Base-by-base conservation (phyloP, 2,888 invertebrate species). In the Phortica okadai region DNA sequence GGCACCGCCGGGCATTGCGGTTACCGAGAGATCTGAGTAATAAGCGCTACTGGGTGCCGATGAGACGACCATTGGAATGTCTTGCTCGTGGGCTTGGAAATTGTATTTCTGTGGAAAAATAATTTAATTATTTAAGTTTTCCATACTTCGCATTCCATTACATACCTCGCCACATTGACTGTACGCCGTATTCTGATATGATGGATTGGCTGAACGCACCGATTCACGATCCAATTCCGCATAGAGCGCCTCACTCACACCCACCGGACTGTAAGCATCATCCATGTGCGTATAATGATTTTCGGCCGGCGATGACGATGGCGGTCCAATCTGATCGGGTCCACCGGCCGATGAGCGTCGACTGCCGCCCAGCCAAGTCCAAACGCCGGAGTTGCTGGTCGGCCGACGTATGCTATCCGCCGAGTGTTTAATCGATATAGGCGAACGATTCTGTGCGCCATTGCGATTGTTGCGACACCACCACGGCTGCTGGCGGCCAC, bases 211-310 rank as follows among this genome's bases (percentile, higher is more conserved):
- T 33, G 91, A 91, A 74, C 92, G 89, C 78, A 92, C 91, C 44
- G 92, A 90, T 88, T 94, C 94, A 69, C 94, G 92, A 89, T 95
- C 95, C 82, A 95, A 90, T 90, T 95, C 95, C 7, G 95, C 95
- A 88, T 95, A 95, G 16, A 95, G 92, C 0, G 95, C 95, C 87
- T 94, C 94, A 85, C 94, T 94, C 5, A 91, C 90, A 11, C 92
- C 93, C 21, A 92, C 93, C 81, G 92, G 92, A 88, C 93, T 92
- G 83, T 93, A 93, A 14, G 93, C 93, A 84, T 94, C 94, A 81
- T 94, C 94, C 94, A 95, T 94, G 88, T 94, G 94, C 6, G 95
- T 95, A 89, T 95, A 95, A 89, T 95, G 95, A 89, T 95, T 95
- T 90, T 95, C 94, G 14, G 93, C 94, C 1, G 92, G 92, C 33